Percentiles rank a stretch among this genome's conserved stretches.
These are phyloP conservation scores for Heliangelus exortis DNA, from an alignment of 2,797 vertebrate genomes.

Conservation along the genomic window DNA sequence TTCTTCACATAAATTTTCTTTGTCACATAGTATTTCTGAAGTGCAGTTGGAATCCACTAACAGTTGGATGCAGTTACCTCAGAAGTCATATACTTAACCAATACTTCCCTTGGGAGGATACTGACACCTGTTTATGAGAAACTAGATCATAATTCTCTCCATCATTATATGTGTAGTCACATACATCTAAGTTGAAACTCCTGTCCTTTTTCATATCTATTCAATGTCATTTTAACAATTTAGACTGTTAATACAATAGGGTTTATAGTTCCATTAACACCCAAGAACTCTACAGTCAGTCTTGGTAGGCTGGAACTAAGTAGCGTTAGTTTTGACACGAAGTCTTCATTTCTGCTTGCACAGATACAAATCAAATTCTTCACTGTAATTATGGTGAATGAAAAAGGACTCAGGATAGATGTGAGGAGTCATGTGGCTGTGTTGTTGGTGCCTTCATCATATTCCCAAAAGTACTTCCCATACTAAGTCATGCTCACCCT, in stretches of 20 bases:
- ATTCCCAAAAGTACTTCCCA: neutral
- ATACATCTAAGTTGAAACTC: neutral
- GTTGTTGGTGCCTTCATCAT: neutral
- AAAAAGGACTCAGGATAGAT: neutral
- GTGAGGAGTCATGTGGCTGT: accelerated
- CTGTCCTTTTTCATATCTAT: neutral
- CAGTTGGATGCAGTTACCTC: slow-evolving; percentile 34
- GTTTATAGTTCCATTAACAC: neutral
- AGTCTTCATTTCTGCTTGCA: neutral
- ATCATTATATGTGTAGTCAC: neutral
- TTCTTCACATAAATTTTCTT: slow-evolving; percentile 33
- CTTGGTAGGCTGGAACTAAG: neutral
- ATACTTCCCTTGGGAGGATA: neutral
- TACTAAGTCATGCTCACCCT: neutral
- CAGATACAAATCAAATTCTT: neutral
- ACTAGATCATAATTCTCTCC: neutral
- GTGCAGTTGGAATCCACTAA: neutral
- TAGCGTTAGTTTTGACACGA: neutral
- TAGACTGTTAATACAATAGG: neutral
- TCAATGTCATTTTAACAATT: neutral
- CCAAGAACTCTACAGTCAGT: neutral
- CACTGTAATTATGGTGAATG: accelerated
- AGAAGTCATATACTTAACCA: slow-evolving; percentile 26
- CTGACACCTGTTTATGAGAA: neutral
- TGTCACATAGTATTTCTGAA: slow-evolving; percentile 15